Conservation (phyloP, 2,113 vertebrate genomes). For the Aspidoscelis tigris region DNA sequence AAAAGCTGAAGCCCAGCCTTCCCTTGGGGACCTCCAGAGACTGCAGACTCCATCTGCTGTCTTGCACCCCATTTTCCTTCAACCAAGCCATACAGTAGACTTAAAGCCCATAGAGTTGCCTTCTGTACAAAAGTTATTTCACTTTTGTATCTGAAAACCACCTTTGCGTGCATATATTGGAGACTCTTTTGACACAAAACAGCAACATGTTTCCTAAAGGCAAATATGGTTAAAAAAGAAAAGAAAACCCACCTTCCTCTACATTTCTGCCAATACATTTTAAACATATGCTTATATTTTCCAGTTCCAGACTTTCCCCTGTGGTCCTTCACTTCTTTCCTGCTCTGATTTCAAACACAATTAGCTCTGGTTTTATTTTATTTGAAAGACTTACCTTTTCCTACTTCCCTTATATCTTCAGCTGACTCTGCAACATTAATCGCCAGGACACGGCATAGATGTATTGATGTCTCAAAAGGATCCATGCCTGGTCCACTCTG, state of each 20-base stretch:
- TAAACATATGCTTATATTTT: background rate
- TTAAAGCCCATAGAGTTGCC: background rate
- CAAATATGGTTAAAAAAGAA: background rate
- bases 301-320: background rate
- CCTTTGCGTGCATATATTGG: background rate
- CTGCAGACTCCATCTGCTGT: background rate
- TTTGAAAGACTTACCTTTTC: slow-evolving; percentile 26
- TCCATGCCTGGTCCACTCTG: slow-evolving; percentile 44
- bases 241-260: background rate
- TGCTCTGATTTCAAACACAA: background rate
- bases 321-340: accelerated
- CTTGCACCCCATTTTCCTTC: slow-evolving; percentile 16
- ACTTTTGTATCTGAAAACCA: slow-evolving; percentile 29
- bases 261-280: background rate
- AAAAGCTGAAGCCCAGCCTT: slow-evolving; percentile 31
- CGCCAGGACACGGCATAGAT: slow-evolving; percentile 18
- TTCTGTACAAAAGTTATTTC: slow-evolving; percentile 10
- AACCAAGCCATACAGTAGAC: accelerated
- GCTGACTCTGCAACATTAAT: slow-evolving; percentile 43
- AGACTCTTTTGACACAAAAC: background rate
- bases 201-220: background rate
- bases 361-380: slow-evolving; percentile 22
- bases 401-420: background rate
- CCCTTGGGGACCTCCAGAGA: slow-evolving; percentile 48
- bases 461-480: slow-evolving; percentile 50